Conservation (phyloP, 1,140 invertebrate genomes). For the Bombyx mandarina region DNA sequence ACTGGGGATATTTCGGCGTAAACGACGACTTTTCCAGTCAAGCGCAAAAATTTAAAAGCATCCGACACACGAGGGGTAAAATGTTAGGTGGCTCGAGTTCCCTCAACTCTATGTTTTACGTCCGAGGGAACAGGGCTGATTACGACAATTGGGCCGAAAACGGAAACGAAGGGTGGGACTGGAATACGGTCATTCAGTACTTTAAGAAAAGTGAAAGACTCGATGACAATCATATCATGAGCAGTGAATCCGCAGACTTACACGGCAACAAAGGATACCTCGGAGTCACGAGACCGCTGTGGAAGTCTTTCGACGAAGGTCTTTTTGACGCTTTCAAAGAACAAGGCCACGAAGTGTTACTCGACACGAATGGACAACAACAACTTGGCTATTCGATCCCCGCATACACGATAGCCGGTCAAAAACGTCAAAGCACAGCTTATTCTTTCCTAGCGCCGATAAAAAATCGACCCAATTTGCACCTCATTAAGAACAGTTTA, state of each 20-base stretch:
- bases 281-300: constrained; percentile 38
- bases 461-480: constrained; percentile 80
- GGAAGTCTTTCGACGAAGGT: constrained; percentile 75
- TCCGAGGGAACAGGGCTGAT: constrained; percentile 82
- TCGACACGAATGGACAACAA: constrained; percentile 81
- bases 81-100: constrained; percentile 89
- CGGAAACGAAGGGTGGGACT: constrained; percentile 90
- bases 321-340: constrained; percentile 81
- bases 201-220: constrained; percentile 90
- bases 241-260: constrained; percentile 66
- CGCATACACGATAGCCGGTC: constrained; percentile 85
- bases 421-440: constrained; percentile 86
- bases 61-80: constrained; percentile 75
- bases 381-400: constrained; percentile 86
- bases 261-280: constrained; percentile 74
- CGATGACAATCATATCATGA: constrained; percentile 79
- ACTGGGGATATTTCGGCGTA: constrained; percentile 82
- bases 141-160: constrained; percentile 88
- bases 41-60: constrained; percentile 71
- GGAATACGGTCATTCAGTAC: constrained; percentile 82
- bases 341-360: constrained; percentile 84
- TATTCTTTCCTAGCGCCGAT: constrained; percentile 86
- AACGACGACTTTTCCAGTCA: constrained; percentile 75
- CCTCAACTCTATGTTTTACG: constrained; percentile 94
- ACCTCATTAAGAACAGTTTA: constrained; percentile 80